Evolutionary conservation across 2,113 vertebrate species (phyloP), one percentile per base, ranked within the genome.

Genomic region (Podarcis muralis): DNA sequence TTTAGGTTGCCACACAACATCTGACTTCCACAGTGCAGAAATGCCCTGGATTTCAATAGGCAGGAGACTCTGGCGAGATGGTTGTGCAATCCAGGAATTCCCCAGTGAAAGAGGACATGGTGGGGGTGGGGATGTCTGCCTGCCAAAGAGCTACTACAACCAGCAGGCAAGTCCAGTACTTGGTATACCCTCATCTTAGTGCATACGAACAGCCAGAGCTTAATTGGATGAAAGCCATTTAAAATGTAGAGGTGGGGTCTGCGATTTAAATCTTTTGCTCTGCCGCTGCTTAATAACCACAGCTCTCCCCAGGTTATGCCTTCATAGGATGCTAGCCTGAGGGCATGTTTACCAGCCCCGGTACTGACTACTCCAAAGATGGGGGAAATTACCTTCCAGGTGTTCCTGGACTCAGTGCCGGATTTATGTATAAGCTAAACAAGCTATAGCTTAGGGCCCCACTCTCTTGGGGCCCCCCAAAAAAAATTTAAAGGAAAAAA

Each of bases 31-130:
- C 72, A 78, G 30, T 53, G 3, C 5, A 62, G 87, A 69, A 78
- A 35, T 78, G 74, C 62, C 87, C 81, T 69, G 40, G 5, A n/a
- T 69, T 83, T 66, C 74, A 78, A 57, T 83, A 83, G 22, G 9
- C n/a, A 77, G 72, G 35, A 18, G 72, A 37, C 8, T 5, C 7
- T 53, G 66, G 18, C 20, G 2, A 30, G 18, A n/a, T 15, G 6
- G n/a, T 88, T 88, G 74, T 69, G 81, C 81, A 88, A 88, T 77
- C 2, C 43, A 78, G 82, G 81, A 88, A 71, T 78, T 88, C 65
- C 87, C 87, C 85, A 4, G n/a, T 57, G 62, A 69, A 83, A 30
- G 3, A 32, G 74, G 30, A 23, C 48, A 53, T 12, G 48, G 3
- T 23, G 32, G 59, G 59, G 59, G 59, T 15, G 59, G 59, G 18